These are phyloP conservation scores for Eriosoma lanigerum DNA, from an alignment of 1,140 invertebrate species.

Conservation along the genomic window DNA sequence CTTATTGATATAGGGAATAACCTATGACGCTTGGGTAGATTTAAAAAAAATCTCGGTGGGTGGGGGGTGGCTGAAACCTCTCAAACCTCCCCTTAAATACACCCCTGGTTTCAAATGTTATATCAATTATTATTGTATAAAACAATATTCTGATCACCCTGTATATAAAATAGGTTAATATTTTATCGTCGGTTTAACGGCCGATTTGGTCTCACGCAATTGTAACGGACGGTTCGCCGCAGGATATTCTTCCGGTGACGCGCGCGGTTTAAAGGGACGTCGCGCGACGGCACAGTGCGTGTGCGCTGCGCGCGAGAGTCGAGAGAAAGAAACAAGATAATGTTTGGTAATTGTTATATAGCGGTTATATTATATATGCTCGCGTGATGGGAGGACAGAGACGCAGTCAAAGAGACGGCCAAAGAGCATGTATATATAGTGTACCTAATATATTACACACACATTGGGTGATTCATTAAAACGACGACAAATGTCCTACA, in stretches of 20 bases:
- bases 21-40: no score
- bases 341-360: conserved; percentile 33
- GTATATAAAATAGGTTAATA: neutral
- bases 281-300: neutral
- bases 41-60: no score
- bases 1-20: no score
- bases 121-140: no score
- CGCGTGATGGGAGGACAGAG: neutral
- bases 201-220: conserved; percentile 4
- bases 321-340: conserved; percentile 32
- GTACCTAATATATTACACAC: neutral
- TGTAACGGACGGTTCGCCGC: neutral
- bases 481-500: neutral
- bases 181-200: neutral
- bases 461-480: conserved; percentile 4
- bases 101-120: no score
- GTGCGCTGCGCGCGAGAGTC: neutral
- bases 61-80: no score
- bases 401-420: neutral
- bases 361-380: neutral
- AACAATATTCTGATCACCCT: no score
- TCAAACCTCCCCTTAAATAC: no score
- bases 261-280: neutral
- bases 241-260: conserved; percentile 20
- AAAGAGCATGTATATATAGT: neutral